These are phyloP conservation scores for Bilobella aurantiaca DNA, from an alignment of 1,140 invertebrate species.

Conservation along the genomic window DNA sequence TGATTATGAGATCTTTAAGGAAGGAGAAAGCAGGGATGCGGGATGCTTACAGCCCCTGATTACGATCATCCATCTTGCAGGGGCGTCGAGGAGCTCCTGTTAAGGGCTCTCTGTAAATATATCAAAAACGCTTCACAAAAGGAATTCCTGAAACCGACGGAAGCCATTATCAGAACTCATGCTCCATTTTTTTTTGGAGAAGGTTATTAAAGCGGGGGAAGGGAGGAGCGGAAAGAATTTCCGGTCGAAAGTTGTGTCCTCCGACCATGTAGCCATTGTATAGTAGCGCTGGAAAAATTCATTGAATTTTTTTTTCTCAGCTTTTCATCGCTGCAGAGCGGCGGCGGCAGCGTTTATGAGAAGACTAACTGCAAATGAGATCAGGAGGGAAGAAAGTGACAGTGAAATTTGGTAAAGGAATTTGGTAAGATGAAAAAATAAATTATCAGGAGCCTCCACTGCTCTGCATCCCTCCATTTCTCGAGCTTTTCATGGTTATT, in stretches of 20 bases:
- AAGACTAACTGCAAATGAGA: not conserved
- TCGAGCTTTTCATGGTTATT: not conserved
- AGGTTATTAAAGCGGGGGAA: no score
- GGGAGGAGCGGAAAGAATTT: no score
- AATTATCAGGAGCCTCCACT: conserved; percentile 25
- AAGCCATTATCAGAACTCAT: not conserved
- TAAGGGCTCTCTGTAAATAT: not conserved
- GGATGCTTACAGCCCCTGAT: conserved; percentile 2
- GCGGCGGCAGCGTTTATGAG: not conserved
- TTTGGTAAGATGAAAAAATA: conserved; percentile 20
- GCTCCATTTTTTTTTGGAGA: not conserved
- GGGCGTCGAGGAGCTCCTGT: no score
- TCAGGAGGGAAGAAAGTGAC: conserved; percentile 20
- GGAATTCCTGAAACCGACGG: conserved; percentile 3
- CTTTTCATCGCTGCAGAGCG: no score
- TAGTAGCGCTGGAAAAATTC: no score
- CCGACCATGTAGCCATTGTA: no score
- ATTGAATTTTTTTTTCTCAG: no score
- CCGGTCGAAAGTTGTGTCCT: no score
- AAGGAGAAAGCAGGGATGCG: conserved; percentile 5
- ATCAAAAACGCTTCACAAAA: not conserved
- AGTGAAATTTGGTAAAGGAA: conserved; percentile 31
- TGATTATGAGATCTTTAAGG: conserved; percentile 8
- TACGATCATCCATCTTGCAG: conserved; percentile 14
- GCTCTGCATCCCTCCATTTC: not conserved